Conservation (phyloP, 2,797 vertebrate species). For the Pseudochirops corinnae region DNA sequence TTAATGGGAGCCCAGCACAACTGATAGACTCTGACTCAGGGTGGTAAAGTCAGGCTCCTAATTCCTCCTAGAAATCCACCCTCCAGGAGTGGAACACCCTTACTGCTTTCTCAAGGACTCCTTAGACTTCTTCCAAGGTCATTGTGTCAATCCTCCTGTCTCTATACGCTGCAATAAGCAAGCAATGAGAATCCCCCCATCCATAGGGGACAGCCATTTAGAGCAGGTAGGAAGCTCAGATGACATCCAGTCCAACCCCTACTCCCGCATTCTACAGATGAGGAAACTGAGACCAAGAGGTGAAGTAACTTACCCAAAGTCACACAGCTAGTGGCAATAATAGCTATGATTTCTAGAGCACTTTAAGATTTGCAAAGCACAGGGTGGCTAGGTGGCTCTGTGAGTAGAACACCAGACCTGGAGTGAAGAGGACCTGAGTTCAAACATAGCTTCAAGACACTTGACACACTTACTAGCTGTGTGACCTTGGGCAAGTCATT, state of each 20-base stretch:
- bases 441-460: no score
- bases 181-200: not conserved
- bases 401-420: no score
- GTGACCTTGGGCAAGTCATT: no score
- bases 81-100: constrained; percentile 71
- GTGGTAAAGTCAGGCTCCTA: constrained; percentile 74
- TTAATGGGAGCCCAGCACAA: constrained; percentile 70
- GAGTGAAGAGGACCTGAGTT: no score
- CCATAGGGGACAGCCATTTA: not conserved
- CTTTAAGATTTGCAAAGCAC: not conserved
- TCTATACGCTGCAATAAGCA: not conserved
- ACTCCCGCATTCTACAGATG: not conserved
- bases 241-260: not conserved
- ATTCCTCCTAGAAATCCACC: constrained; percentile 76
- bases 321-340: not conserved
- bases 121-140: constrained; percentile 60
- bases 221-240: not conserved
- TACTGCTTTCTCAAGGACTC: constrained; percentile 79
- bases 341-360: not conserved
- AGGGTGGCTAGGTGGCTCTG: no score
- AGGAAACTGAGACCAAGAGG: not conserved
- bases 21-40: constrained; percentile 78
- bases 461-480: no score
- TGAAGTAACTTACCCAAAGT: not conserved
- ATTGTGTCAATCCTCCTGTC: constrained; percentile 36